Conservation (phyloP, 2,888 invertebrate genomes). For the Ernsta delagoae region DNA sequence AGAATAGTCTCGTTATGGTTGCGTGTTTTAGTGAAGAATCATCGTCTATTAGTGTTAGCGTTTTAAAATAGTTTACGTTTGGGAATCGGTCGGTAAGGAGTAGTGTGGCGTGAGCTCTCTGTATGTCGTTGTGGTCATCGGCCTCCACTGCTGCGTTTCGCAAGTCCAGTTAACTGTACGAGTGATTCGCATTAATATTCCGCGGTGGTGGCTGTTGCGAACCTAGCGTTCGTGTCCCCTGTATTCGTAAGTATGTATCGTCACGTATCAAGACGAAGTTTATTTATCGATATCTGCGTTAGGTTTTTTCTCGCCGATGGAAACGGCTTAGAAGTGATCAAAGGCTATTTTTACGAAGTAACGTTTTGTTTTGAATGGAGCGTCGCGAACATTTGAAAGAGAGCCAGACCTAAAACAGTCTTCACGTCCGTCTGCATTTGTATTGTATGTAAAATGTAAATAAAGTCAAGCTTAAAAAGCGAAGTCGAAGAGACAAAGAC, state of each 20-base stretch:
- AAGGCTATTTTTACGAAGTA: conserved; percentile 23
- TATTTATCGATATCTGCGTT: conserved; percentile 20
- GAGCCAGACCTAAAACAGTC: conserved; percentile 34
- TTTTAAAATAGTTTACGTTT: conserved; percentile 3
- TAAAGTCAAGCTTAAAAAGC: conserved; percentile 55
- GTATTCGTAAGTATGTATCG: conserved; percentile 42
- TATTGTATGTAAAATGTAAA: conserved; percentile 51
- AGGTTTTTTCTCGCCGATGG: neutral
- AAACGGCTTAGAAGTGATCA: conserved; percentile 1
- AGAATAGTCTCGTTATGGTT: conserved; percentile 40
- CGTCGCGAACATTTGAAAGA: conserved; percentile 30
- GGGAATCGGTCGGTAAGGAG: conserved; percentile 56
- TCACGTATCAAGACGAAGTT: neutral
- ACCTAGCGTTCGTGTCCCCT: conserved; percentile 64
- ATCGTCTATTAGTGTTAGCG: conserved; percentile 48
- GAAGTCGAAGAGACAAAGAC: conserved; percentile 66
- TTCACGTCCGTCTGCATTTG: conserved; percentile 41
- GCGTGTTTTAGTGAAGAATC: conserved; percentile 40
- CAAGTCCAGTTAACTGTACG: conserved; percentile 81
- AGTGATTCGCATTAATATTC: conserved; percentile 81
- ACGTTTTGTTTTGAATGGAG: conserved; percentile 26
- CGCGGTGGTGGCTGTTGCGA: conserved; percentile 70
- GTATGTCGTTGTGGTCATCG: conserved; percentile 75
- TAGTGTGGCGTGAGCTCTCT: conserved; percentile 46
- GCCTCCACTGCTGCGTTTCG: conserved; percentile 79